Evolutionary conservation across 2,888 invertebrate species (phyloP).

Genomic region (Salticus scenicus): DNA sequence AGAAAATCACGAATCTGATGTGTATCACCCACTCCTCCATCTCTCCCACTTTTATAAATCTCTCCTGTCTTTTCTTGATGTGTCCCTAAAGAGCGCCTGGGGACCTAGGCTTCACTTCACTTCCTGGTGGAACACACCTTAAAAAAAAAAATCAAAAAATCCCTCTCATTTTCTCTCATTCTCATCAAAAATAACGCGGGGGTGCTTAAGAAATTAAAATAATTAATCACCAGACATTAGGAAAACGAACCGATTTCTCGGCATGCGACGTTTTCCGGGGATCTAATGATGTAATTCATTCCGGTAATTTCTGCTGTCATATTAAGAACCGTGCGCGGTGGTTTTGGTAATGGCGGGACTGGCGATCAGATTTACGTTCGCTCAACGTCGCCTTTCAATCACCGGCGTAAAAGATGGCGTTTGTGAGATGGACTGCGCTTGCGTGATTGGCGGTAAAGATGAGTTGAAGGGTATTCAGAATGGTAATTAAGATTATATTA

Average conservation of each 20-base stretch:
- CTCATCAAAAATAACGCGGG: conserved; percentile 60
- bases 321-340: conserved; percentile 45
- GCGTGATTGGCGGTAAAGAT: background rate
- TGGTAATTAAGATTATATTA: conserved; percentile 3
- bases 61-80: conserved; percentile 53
- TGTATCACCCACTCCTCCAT: conserved; percentile 24
- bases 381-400: conserved; percentile 44
- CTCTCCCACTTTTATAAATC: background rate
- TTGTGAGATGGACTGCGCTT: background rate
- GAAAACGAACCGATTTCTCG: conserved; percentile 66
- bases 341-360: conserved; percentile 31
- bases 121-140: conserved; percentile 53
- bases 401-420: conserved; percentile 9
- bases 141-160: conserved; percentile 37
- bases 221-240: conserved; percentile 69
- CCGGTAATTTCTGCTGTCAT: conserved; percentile 67
- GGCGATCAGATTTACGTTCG: conserved; percentile 40
- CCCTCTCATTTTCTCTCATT: conserved; percentile 50
- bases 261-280: conserved; percentile 42
- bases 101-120: conserved; percentile 48
- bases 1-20: conserved; percentile 68
- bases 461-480: background rate
- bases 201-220: conserved; percentile 64
- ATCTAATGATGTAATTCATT: conserved; percentile 56
- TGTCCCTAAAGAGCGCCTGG: conserved; percentile 62